Base-by-base conservation (phyloP, 2,113 vertebrate genomes). In the Rhodinocichla rosea region DNA sequence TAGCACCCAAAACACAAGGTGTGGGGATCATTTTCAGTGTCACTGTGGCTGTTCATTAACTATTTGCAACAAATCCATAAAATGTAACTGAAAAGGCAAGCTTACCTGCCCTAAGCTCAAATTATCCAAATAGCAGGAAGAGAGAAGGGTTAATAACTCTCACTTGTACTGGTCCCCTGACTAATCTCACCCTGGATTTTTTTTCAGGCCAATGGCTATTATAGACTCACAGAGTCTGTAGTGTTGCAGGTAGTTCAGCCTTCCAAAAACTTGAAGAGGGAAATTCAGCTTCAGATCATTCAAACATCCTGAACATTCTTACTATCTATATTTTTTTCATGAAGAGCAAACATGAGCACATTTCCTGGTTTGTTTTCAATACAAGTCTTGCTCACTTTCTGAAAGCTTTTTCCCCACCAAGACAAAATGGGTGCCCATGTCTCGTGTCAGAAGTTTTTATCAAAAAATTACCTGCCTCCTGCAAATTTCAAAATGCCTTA, bases 401-500 rank as follows among this genome's bases (percentile, higher is more conserved):
- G 8, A 83, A 53, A 15, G 3, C 6, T 16, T 8, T 11, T 4
- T 4, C 3, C 14, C 13, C 4, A 9, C 27, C 2, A 9, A 7
- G 35, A 79, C 28, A 49, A 71, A 63, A 23, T 2, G 1, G 7
- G 23, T 57, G 13, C 16, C 67, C 10, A 28, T 33, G 11, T 10
- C 8, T 60, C n/a, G 27, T 6, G 4, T 30, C 50, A 63, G 21
- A 79, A 62, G 11, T 1, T 32, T 10, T 20, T 5, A 68, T 23
- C 20, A 59, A 35, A 67, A 53, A 63, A 57, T 23, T 20, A 69
- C 11, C 7, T 12, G 52, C 10, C 20, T 77, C 64, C 13, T 49
- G 27, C 16, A 44, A 64, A 67, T 20, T 45, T 15, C 24, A 37
- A 49, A 20, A 8, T n/a, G 44, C 6, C 33, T 79, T 42, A 42